Evolutionary conservation across 2,888 invertebrate species (phyloP).

Genomic region (Lepidochitona cinerea): DNA sequence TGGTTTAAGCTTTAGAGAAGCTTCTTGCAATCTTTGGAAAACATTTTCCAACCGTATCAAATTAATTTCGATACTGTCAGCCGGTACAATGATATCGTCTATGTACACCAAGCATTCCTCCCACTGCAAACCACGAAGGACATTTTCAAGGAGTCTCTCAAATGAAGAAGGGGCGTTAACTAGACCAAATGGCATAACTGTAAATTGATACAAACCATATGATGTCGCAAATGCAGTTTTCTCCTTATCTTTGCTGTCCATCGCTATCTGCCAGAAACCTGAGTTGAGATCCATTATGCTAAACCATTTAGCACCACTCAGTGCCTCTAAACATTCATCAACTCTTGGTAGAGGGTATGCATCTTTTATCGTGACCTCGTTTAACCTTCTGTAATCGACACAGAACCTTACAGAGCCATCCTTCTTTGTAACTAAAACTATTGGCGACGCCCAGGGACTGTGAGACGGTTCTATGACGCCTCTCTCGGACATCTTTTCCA

Average conservation of each 20-base stretch:
- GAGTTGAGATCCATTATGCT: conserved; percentile 1
- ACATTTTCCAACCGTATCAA: too few relatives aligned
- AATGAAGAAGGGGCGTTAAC: too few relatives aligned
- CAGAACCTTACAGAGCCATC: not conserved
- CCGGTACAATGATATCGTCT: too few relatives aligned
- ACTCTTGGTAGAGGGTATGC: not conserved
- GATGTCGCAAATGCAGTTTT: not conserved
- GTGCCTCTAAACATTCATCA: not conserved
- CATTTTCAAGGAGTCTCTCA: too few relatives aligned
- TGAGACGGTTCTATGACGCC: not conserved
- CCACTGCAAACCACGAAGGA: too few relatives aligned
- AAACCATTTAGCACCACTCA: not conserved
- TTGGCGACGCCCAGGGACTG: not conserved
- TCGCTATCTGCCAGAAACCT: not conserved
- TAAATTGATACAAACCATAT: not conserved
- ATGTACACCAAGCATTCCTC: too few relatives aligned
- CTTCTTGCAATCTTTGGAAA: too few relatives aligned
- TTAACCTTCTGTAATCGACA: not conserved
- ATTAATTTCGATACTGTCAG: too few relatives aligned
- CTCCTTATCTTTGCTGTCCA: too few relatives aligned
- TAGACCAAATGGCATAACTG: too few relatives aligned
- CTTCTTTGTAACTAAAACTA: not conserved
- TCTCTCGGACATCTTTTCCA: not conserved
- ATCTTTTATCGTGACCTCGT: not conserved
- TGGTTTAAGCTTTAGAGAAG: too few relatives aligned